These are phyloP conservation scores for Lobophora halterata DNA, from an alignment of 2,888 invertebrate species.

Conservation along the genomic window DNA sequence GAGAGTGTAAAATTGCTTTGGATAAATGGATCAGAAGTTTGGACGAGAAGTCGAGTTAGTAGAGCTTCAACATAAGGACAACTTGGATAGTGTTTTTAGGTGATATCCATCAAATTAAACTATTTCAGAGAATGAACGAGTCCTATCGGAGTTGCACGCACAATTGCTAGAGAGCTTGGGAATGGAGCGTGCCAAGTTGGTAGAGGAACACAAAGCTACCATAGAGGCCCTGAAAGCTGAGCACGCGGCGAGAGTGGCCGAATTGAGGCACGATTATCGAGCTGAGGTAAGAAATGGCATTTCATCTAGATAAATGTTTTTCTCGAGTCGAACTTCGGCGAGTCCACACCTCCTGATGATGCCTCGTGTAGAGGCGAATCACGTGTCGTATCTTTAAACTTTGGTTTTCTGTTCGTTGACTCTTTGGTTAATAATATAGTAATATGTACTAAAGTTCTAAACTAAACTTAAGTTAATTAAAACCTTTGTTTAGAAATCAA, in stretches of 20 bases:
- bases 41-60: slow-evolving; percentile 45
- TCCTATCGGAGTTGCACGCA: slow-evolving; percentile 57
- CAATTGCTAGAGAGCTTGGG: slow-evolving; percentile 69
- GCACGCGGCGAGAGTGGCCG: slow-evolving; percentile 81
- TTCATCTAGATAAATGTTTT: no score
- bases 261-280: slow-evolving; percentile 82
- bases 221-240: slow-evolving; percentile 79
- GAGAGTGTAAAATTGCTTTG: no score
- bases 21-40: slow-evolving; percentile 51
- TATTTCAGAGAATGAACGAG: slow-evolving; percentile 64
- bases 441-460: no score
- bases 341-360: no score
- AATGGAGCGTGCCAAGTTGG: slow-evolving; percentile 69
- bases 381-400: no score
- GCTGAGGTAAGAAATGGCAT: slow-evolving; percentile 83
- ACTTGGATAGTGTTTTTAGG: slow-evolving; percentile 58
- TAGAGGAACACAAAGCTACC: slow-evolving; percentile 77
- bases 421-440: no score
- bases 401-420: no score
- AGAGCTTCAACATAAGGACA: slow-evolving; percentile 58
- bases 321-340: no score
- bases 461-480: no score
- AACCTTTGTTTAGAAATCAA: no score
- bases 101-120: no score
- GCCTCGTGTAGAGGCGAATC: no score